These are phyloP conservation scores for Rhopalosiphum nymphaeae DNA, from an alignment of 2,888 invertebrate species.

Conservation along the genomic window DNA sequence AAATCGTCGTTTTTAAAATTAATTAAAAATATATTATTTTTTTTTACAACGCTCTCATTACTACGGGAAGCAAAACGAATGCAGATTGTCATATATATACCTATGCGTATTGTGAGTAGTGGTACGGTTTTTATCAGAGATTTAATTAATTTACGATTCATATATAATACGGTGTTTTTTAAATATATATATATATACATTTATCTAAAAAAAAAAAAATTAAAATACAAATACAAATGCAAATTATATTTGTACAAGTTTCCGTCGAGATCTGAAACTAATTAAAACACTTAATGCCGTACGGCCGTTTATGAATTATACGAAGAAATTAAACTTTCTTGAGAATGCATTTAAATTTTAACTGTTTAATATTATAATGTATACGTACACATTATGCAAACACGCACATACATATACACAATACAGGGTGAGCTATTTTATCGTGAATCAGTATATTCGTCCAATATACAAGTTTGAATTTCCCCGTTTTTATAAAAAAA, in stretches of 20 bases:
- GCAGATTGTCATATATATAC: not conserved
- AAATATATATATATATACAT: not conserved
- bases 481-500: not conserved
- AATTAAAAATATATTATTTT: slow-evolving; percentile 43
- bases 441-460: not conserved
- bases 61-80: not conserved
- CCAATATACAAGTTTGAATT: not conserved
- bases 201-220: slow-evolving; percentile 22
- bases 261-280: slow-evolving; percentile 13
- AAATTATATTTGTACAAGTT: slow-evolving; percentile 33
- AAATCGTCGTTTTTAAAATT: not conserved
- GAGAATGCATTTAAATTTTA: not conserved
- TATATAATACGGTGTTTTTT: not conserved
- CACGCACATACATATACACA: not conserved
- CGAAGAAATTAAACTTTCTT: slow-evolving; percentile 27
- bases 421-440: not conserved
- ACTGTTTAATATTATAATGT: not conserved
- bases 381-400: not conserved
- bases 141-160: slow-evolving; percentile 45
- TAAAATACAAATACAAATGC: slow-evolving; percentile 28
- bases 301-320: not conserved
- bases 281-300: slow-evolving; percentile 42
- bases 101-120: not conserved
- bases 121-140: slow-evolving; percentile 21
- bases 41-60: not conserved